phyloP scores from a whole-genome alignment of 2,888 invertebrate species.

The Taphrorychus bicolor region DNA sequence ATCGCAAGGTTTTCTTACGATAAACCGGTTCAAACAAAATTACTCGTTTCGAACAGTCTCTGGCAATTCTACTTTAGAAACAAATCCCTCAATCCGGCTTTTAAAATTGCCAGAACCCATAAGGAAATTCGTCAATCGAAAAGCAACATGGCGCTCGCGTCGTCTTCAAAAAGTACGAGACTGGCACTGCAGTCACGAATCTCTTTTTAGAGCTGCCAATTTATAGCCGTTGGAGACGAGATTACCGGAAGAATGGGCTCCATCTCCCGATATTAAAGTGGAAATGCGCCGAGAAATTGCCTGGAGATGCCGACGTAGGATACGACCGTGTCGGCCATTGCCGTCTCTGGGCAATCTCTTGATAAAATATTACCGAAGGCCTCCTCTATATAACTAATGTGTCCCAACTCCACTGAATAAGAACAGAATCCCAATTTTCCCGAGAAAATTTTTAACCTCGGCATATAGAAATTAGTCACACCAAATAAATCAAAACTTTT shows the following conservation, averaged over 20 bases:
- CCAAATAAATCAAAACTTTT: background rate
- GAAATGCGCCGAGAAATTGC: constrained; percentile 39
- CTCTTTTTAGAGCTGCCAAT: constrained; percentile 39
- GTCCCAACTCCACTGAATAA: background rate
- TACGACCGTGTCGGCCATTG: constrained; percentile 9
- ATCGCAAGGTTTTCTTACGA: too few species aligned
- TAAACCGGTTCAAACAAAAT: too few species aligned
- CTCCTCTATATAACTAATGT: background rate
- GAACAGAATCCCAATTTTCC: too few species aligned
- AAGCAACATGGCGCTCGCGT: background rate
- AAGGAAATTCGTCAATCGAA: too few species aligned
- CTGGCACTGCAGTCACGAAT: constrained; percentile 29
- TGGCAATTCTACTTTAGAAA: too few species aligned
- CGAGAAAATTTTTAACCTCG: background rate
- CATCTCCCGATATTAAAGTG: constrained; percentile 39
- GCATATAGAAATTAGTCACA: background rate
- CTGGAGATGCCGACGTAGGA: constrained; percentile 23
- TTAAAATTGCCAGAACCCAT: too few species aligned
- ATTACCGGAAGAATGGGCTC: constrained; percentile 39
- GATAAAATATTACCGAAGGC: constrained; percentile 17
- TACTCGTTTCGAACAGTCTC: too few species aligned
- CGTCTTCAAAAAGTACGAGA: background rate
- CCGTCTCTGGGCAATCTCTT: constrained; percentile 14
- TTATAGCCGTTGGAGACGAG: constrained; percentile 39
- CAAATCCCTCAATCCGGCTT: too few species aligned